Evolutionary conservation across 2,113 vertebrate genomes (phyloP).

Genomic region (Prochilodus magdalenae): DNA sequence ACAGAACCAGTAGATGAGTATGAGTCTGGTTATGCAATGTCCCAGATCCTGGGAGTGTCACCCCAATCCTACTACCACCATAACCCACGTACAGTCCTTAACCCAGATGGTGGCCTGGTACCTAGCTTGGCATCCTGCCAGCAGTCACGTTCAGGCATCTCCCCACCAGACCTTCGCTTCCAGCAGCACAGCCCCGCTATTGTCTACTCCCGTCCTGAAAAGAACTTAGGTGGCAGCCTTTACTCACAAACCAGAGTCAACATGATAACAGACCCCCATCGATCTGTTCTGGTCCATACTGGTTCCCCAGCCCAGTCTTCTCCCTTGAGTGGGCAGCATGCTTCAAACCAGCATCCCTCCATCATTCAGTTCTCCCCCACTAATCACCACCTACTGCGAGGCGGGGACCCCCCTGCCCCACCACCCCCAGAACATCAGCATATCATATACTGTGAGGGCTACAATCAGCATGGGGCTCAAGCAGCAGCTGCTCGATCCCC

Average conservation of each 20-base stretch:
- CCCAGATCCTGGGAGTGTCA: constrained; percentile 85
- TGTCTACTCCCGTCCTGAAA: constrained; percentile 85
- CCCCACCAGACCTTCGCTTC: constrained; percentile 83
- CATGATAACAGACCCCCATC: constrained; percentile 85
- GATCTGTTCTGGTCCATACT: constrained; percentile 91
- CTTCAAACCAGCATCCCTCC: constrained; percentile 81
- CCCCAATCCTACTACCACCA: constrained; percentile 88
- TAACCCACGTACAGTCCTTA: constrained; percentile 79
- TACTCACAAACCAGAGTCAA: constrained; percentile 79
- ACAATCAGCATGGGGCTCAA: constrained; percentile 62
- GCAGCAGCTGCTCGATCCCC: constrained; percentile 67
- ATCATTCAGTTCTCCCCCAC: constrained; percentile 96
- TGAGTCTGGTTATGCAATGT: constrained; percentile 82
- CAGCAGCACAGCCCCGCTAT: constrained; percentile 89
- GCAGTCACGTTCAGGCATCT: constrained; percentile 83
- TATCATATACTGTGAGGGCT: constrained; percentile 91
- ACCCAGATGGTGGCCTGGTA: constrained; percentile 84
- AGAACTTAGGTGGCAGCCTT: constrained; percentile 84
- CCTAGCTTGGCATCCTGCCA: constrained; percentile 90
- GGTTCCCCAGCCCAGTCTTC: constrained; percentile 83
- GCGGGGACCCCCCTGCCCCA: constrained; percentile 75
- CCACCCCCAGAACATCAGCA: constrained; percentile 86
- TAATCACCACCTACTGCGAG: constrained; percentile 85
- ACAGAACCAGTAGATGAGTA: constrained; percentile 95
- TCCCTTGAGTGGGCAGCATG: constrained; percentile 65